phyloP scores from a whole-genome alignment of 2,888 invertebrate genomes.

The Osmoderma eremita region DNA sequence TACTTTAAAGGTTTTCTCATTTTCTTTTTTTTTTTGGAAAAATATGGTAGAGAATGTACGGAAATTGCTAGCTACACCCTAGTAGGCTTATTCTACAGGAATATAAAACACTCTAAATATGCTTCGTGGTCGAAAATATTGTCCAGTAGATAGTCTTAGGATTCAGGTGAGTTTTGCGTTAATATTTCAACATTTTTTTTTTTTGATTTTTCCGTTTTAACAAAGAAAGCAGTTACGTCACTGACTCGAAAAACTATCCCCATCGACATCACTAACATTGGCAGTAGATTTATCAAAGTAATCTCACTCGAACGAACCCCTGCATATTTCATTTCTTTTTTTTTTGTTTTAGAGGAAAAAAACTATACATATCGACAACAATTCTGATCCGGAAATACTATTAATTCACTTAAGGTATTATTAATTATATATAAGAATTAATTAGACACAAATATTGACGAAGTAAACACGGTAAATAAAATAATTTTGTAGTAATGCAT shows the following conservation, averaged over 20 bases:
- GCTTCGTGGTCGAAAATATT: conserved; percentile 57
- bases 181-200: background rate
- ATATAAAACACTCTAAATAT: conserved; percentile 54
- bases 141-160: conserved; percentile 59
- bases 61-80: conserved; percentile 46
- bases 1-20: background rate
- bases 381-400: conserved; percentile 60
- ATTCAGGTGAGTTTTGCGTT: conserved; percentile 46
- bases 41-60: conserved; percentile 38
- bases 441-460: conserved; percentile 56
- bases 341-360: conserved; percentile 14
- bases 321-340: conserved; percentile 19
- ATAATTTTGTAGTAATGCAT: conserved; percentile 43
- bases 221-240: conserved; percentile 49
- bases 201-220: background rate
- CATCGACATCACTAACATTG: conserved; percentile 62
- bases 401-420: conserved; percentile 58
- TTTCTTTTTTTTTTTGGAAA: conserved; percentile 5
- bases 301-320: conserved; percentile 11
- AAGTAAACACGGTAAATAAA: conserved; percentile 46
- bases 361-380: conserved; percentile 54
- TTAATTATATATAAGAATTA: conserved; percentile 49
- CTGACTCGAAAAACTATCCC: conserved; percentile 57
- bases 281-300: conserved; percentile 56
- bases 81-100: conserved; percentile 53